Conservation (phyloP, 2,113 vertebrate genomes). For the Callospermophilus lateralis region DNA sequence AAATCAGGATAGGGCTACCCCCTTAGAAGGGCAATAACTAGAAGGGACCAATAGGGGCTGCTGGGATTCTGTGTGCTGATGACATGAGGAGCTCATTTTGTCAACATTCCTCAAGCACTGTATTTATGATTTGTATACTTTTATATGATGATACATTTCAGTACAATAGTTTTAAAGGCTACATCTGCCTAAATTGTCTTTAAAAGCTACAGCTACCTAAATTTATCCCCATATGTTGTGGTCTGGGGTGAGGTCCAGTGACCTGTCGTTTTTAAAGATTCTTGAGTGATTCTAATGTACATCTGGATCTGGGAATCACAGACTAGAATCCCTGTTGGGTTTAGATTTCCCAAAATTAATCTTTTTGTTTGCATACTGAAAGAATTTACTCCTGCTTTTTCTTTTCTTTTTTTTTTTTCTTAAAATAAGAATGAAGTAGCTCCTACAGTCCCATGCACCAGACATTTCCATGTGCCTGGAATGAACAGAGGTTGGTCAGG, state of each 20-base stretch:
- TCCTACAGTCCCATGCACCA: accelerated
- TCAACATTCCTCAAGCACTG: background rate
- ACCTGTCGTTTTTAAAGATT: background rate
- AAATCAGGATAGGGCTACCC: background rate
- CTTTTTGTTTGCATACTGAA: background rate
- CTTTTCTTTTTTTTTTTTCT: too few relatives aligned
- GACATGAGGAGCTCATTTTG: background rate
- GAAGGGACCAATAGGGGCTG: background rate
- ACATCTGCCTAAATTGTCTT: background rate
- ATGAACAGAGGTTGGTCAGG: background rate
- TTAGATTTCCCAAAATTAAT: background rate
- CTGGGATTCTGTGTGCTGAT: background rate
- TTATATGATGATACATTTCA: background rate
- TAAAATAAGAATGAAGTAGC: background rate
- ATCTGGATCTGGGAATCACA: background rate
- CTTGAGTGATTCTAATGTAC: background rate
- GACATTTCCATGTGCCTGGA: background rate
- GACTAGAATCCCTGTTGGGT: background rate
- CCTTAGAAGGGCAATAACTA: background rate
- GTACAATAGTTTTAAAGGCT: background rate
- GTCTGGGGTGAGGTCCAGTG: background rate
- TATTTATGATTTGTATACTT: background rate
- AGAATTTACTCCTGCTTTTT: background rate
- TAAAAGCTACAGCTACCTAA: background rate
- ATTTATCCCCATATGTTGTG: background rate